Evolutionary conservation across 2,888 invertebrate genomes (phyloP), one percentile per base, ranked within the genome.

Genomic region (Ichneumoninae sp.): DNA sequence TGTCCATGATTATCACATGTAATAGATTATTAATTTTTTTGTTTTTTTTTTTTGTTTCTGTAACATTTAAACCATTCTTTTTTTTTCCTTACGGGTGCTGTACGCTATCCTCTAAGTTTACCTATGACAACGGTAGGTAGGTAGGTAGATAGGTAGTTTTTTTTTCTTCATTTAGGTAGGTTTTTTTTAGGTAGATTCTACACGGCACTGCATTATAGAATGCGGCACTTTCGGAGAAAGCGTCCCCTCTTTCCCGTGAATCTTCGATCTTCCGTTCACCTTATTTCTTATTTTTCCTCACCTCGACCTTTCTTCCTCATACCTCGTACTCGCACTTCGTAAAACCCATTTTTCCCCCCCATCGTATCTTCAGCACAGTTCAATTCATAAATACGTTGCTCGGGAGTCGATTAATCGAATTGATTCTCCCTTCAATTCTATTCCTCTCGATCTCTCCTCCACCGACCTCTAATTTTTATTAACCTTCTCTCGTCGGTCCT

Each of bases 21-120:
- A 95, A 95, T 95, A 95, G 95, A 95, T 95, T 95, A 95, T 95
- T 95, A 94, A 94, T 94, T 95, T 95, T 94, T 89, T 87, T 87
- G 86, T 57, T 87, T 87, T 87, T 84, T 78, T 85, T 78, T 85
- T 78, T 80, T 74, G 81, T 83, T 81, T 81, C 86, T 87, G 75
- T 80, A 83, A 87, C 86, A 86, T 83, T 87, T 80, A 87, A 86
- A 79, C 80, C 82, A 50, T 80, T 84, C 81, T 83, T 74, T 19
- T 65, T 65, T 40, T 68, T 54, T 71, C 66, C 74, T 75, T 71
- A 83, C 77, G 77, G 77, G 80, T 86, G 75, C 75, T 84, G 76
- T 79, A 86, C 83, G 83, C 83, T 87, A 85, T 84, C 75, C 79
- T 85, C 87, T 88, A 88, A 83, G 74, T 86, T 87, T 76, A 83